phyloP scores from a whole-genome alignment of 2,888 invertebrate species.

The Dascillus cervinus region DNA sequence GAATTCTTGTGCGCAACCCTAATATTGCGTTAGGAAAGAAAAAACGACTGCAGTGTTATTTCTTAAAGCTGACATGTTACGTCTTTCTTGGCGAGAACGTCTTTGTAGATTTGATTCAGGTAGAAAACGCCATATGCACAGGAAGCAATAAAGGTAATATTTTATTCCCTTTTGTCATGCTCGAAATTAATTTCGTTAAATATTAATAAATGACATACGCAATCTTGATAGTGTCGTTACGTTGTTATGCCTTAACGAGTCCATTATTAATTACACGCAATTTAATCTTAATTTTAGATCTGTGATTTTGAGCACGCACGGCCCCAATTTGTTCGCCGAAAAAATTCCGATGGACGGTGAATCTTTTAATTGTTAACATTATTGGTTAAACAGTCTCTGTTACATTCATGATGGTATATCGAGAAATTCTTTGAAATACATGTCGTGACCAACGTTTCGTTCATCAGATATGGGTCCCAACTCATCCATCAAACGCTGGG shows the following conservation, averaged over 20 bases:
- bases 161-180: constrained; percentile 37
- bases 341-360: no score
- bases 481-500: constrained; percentile 42
- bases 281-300: constrained; percentile 40
- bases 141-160: constrained; percentile 36
- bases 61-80: no score
- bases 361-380: neutral
- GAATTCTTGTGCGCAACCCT: neutral
- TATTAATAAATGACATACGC: constrained; percentile 42
- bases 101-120: no score
- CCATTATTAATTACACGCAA: constrained; percentile 37
- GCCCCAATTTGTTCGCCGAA: no score
- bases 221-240: constrained; percentile 41
- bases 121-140: constrained; percentile 37
- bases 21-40: no score
- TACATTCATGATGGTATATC: constrained; percentile 27
- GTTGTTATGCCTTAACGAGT: constrained; percentile 36
- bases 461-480: constrained; percentile 40
- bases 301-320: constrained; percentile 35
- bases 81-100: no score
- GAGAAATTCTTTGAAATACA: constrained; percentile 32
- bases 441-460: constrained; percentile 39
- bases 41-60: no score
- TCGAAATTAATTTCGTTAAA: constrained; percentile 38
- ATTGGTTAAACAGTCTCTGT: constrained; percentile 36